These are phyloP conservation scores for Pomacea canaliculata DNA, from an alignment of 2,888 invertebrate species.

Conservation along the genomic window DNA sequence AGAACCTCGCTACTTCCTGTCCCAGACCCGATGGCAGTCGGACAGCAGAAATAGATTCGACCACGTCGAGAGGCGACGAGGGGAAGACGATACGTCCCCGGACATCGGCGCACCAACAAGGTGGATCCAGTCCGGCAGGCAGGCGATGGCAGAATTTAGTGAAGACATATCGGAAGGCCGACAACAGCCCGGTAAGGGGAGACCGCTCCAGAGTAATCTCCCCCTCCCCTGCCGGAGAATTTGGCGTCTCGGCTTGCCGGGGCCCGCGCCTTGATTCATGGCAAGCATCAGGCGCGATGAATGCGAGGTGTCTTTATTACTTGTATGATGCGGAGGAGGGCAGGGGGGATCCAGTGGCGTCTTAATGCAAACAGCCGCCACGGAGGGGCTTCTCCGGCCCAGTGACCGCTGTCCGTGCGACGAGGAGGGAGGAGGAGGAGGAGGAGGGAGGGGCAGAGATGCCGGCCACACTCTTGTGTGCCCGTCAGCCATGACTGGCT, in stretches of 20 bases:
- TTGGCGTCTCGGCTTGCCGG: constrained; percentile 21
- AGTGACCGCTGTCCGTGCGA: too few species aligned
- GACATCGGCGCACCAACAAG: not conserved
- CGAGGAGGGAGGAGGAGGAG: too few species aligned
- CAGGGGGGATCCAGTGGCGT: not conserved
- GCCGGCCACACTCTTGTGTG: too few species aligned
- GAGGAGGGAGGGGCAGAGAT: too few species aligned
- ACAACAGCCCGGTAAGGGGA: constrained; percentile 20
- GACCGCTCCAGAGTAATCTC: constrained; percentile 22
- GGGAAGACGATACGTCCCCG: not conserved
- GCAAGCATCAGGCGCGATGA: constrained; percentile 24
- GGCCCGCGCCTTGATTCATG: constrained; percentile 22
- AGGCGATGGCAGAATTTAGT: constrained; percentile 19
- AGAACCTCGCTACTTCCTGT: too few species aligned
- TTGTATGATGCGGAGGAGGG: not conserved
- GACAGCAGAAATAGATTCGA: too few species aligned
- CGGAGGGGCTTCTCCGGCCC: not conserved
- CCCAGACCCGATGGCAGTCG: too few species aligned
- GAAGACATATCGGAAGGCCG: constrained; percentile 28
- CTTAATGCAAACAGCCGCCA: not conserved
- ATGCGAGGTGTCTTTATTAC: constrained; percentile 17
- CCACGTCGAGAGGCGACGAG: not conserved
- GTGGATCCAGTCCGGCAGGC: not conserved
- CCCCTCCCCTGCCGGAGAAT: constrained; percentile 21
- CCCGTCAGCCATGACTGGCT: too few species aligned